Conservation (phyloP, 2,888 invertebrate genomes). For the Scaptomyza polygonia region DNA sequence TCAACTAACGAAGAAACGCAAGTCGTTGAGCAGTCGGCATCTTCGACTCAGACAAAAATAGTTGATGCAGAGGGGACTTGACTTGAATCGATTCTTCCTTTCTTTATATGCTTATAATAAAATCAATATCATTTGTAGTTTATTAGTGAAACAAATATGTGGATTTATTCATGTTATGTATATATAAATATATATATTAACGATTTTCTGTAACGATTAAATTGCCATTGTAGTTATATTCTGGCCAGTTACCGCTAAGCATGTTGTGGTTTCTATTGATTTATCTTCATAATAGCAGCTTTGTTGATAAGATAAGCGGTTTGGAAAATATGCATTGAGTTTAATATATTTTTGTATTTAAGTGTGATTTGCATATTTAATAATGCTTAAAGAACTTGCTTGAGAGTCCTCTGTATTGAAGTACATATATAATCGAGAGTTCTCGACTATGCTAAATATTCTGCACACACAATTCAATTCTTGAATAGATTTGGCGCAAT, state of each 20-base stretch:
- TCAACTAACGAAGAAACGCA: background rate
- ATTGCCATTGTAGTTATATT: conserved; percentile 38
- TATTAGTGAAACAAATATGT: conserved; percentile 59
- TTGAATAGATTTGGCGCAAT: conserved; percentile 8
- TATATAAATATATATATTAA: conserved; percentile 50
- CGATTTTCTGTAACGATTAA: conserved; percentile 51
- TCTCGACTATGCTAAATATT: conserved; percentile 25
- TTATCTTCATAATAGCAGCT: conserved; percentile 57
- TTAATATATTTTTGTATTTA: conserved; percentile 21
- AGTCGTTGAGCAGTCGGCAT: background rate
- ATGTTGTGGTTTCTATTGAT: conserved; percentile 15
- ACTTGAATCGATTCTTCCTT: background rate
- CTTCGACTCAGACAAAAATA: no score
- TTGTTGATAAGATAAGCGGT: conserved; percentile 68
- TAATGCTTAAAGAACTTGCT: conserved; percentile 31
- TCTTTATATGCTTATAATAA: background rate
- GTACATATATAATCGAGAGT: conserved; percentile 11
- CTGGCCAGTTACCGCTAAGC: conserved; percentile 42
- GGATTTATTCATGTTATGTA: conserved; percentile 58
- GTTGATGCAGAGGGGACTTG: conserved; percentile 2
- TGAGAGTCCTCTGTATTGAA: conserved; percentile 18
- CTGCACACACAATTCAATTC: conserved; percentile 27
- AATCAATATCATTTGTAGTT: conserved; percentile 21
- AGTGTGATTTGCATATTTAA: conserved; percentile 28
- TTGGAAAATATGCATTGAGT: conserved; percentile 37